Evolutionary conservation across 1,140 invertebrate species (phyloP).

Genomic region (Eubasilissa regina): DNA sequence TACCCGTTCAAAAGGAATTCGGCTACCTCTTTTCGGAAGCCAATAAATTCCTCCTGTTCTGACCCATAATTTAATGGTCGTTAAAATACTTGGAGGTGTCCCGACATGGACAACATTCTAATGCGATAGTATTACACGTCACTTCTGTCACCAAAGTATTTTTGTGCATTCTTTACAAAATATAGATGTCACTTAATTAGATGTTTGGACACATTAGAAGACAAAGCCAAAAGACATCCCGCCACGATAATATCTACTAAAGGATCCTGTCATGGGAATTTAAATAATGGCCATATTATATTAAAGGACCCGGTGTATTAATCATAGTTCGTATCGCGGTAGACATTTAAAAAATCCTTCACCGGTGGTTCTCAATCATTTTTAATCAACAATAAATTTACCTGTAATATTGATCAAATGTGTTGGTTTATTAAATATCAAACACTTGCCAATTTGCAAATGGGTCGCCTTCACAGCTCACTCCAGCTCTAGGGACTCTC

Average conservation of each 20-base stretch:
- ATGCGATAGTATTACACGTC: not conserved
- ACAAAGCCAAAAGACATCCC: conserved; percentile 31
- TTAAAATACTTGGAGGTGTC: not conserved
- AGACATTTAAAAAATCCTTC: conserved; percentile 18
- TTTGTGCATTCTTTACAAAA: not conserved
- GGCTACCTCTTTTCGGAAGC: conserved; percentile 5
- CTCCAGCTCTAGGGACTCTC: too few species aligned
- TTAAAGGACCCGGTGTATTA: conserved; percentile 31
- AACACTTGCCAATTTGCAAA: too few species aligned
- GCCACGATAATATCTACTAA: not conserved
- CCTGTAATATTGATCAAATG: too few species aligned
- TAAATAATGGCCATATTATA: conserved; percentile 40
- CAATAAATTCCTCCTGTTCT: not conserved
- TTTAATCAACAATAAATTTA: too few species aligned
- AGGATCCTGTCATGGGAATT: conserved; percentile 25
- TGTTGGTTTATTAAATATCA: too few species aligned
- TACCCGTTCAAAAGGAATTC: not conserved
- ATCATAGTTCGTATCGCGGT: conserved; percentile 34
- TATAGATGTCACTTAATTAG: conserved; percentile 34
- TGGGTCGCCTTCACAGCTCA: too few species aligned
- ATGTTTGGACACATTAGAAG: not conserved
- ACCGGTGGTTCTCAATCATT: conserved; percentile 22
- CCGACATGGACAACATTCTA: not conserved
- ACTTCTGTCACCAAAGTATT: conserved; percentile 15
- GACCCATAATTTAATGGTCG: not conserved